Evolutionary conservation across 2,797 vertebrate species (phyloP).

Genomic region (Chloroceryle inda): DNA sequence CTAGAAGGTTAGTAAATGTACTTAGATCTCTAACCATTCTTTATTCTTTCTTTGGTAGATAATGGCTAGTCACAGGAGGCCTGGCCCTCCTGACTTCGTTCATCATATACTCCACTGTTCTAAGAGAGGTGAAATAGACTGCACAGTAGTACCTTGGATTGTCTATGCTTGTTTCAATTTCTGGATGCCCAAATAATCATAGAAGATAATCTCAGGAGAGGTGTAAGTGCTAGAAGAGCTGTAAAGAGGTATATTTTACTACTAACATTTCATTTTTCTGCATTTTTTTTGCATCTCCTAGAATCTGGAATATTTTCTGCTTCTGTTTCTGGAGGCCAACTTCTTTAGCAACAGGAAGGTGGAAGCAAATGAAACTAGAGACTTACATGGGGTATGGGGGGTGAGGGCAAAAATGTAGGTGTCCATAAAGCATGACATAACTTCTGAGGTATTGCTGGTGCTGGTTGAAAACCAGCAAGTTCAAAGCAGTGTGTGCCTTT

Average conservation of each 20-base stretch:
- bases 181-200: background rate
- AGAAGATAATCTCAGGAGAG: background rate
- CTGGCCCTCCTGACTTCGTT: background rate
- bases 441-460: background rate
- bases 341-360: background rate
- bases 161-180: background rate
- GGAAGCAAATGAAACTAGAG: background rate
- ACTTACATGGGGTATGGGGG: background rate
- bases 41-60: background rate
- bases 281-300: background rate
- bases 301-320: background rate
- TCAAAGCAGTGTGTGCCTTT: background rate
- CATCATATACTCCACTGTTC: background rate
- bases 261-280: background rate
- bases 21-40: background rate
- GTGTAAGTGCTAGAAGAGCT: background rate
- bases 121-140: background rate
- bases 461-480: accelerated
- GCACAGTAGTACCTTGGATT: background rate
- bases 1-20: background rate
- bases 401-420: accelerated
- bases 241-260: background rate
- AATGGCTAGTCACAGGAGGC: background rate
- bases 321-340: background rate
- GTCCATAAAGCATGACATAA: background rate